A percentile compares a stretch with the other conserved stretches of the same genome.
These are phyloP conservation scores for Columba janthina DNA, from an alignment of 2,113 vertebrate genomes.

Conservation along the genomic window DNA sequence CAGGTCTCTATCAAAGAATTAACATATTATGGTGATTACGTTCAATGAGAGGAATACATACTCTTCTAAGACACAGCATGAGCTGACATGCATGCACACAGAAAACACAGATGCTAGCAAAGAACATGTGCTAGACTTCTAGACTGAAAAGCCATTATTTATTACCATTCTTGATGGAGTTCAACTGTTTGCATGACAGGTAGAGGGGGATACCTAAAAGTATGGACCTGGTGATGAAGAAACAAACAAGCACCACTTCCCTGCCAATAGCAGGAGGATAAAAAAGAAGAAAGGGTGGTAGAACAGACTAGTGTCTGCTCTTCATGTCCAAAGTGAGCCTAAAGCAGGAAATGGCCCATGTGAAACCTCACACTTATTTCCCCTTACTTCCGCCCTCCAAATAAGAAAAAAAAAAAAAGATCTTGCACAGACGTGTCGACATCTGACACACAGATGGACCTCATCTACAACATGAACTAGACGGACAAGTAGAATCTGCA, in stretches of 20 bases:
- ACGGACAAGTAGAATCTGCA: not conserved
- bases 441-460: conserved; percentile 25
- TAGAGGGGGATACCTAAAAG: not conserved
- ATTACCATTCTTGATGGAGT: not conserved
- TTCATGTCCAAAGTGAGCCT: not conserved
- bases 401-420: not conserved
- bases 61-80: not conserved
- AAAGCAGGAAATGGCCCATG: not conserved
- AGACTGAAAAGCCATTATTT: not conserved
- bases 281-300: not conserved
- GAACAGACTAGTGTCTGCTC: not conserved
- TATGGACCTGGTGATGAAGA: not conserved
- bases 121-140: not conserved
- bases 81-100: not conserved
- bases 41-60: fast-evolving
- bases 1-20: not conserved
- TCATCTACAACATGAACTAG: not conserved
- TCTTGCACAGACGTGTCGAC: not conserved
- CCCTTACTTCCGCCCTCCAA: not conserved
- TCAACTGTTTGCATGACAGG: not conserved
- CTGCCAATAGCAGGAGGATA: not conserved
- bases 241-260: not conserved
- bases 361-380: not conserved
- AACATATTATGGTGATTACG: fast-evolving
- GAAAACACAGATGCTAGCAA: not conserved